Conservation (phyloP, 2,888 invertebrate genomes). For the Steinernema hermaphroditum region DNA sequence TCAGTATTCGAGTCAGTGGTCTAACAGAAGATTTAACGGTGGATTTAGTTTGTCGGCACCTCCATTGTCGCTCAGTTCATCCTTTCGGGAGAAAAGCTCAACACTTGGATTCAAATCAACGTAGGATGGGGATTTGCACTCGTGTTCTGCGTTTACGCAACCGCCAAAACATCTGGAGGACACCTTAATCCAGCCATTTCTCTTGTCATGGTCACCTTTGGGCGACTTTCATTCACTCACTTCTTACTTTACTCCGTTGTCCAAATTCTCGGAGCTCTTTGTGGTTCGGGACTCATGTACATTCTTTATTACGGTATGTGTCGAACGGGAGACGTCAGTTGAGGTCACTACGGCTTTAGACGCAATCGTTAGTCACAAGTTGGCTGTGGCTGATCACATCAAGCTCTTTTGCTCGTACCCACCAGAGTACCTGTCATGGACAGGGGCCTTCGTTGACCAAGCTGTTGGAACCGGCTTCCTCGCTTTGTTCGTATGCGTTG, state of each 20-base stretch:
- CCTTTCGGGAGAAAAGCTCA: conserved; percentile 16
- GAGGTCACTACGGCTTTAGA: conserved; percentile 39
- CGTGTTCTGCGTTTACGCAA: conserved; percentile 20
- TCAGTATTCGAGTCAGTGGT: conserved; percentile 8
- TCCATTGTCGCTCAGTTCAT: conserved; percentile 33
- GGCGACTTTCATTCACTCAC: conserved; percentile 46
- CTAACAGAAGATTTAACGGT: not conserved
- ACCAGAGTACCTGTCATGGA: conserved; percentile 51
- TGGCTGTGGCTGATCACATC: not conserved
- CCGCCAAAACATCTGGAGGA: conserved; percentile 40
- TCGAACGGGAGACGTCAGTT: not conserved
- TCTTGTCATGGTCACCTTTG: conserved; percentile 52
- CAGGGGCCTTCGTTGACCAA: conserved; percentile 49
- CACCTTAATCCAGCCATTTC: conserved; percentile 57
- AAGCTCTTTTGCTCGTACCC: conserved; percentile 60
- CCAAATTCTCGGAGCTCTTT: conserved; percentile 52
- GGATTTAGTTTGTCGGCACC: conserved; percentile 32
- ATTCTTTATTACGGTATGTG: conserved; percentile 50
- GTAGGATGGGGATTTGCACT: conserved; percentile 35
- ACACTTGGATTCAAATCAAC: conserved; percentile 35
- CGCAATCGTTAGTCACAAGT: conserved; percentile 48
- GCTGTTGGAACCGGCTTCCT: conserved; percentile 31
- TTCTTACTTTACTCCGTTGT: conserved; percentile 54
- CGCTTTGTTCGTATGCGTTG: conserved; percentile 22
- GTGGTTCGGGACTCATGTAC: conserved; percentile 53